These are phyloP conservation scores for Vollenhovia emeryi DNA, from an alignment of 1,140 invertebrate genomes.

Conservation along the genomic window DNA sequence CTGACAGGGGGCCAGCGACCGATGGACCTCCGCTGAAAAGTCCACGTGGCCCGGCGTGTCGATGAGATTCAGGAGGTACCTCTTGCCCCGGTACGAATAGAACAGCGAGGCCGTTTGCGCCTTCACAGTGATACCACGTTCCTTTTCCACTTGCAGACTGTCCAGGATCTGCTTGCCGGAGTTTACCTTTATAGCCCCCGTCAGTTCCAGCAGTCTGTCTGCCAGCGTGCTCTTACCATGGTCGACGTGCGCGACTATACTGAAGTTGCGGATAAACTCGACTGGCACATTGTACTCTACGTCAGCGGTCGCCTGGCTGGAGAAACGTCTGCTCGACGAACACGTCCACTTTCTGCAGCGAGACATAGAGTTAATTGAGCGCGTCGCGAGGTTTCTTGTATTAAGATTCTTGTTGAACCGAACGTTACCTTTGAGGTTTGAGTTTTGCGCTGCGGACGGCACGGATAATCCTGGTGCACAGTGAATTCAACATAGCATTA, in stretches of 20 bases:
- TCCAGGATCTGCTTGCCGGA: slow-evolving; percentile 94
- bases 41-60: slow-evolving; percentile 99
- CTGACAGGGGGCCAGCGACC: slow-evolving; percentile 96
- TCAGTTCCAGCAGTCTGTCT: slow-evolving; percentile 96
- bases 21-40: slow-evolving; percentile 98
- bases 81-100: slow-evolving; percentile 88
- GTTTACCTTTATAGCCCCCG: slow-evolving; percentile 92
- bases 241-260: slow-evolving; percentile 99
- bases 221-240: slow-evolving; percentile 99
- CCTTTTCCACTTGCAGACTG: slow-evolving; percentile 95
- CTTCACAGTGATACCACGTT: slow-evolving; percentile 99
- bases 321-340: slow-evolving; percentile 50
- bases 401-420: neutral
- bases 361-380: neutral
- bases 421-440: slow-evolving; percentile 2
- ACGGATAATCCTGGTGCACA: neutral
- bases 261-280: slow-evolving; percentile 95
- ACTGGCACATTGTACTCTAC: slow-evolving; percentile 84
- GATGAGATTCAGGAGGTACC: slow-evolving; percentile 97
- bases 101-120: slow-evolving; percentile 97
- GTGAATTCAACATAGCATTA: neutral
- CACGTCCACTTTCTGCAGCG: slow-evolving; percentile 13
- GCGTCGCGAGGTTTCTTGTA: neutral
- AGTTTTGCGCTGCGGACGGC: neutral
- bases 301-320: slow-evolving; percentile 39